Conservation (phyloP, 2,113 vertebrate genomes). For the Chauna torquata region DNA sequence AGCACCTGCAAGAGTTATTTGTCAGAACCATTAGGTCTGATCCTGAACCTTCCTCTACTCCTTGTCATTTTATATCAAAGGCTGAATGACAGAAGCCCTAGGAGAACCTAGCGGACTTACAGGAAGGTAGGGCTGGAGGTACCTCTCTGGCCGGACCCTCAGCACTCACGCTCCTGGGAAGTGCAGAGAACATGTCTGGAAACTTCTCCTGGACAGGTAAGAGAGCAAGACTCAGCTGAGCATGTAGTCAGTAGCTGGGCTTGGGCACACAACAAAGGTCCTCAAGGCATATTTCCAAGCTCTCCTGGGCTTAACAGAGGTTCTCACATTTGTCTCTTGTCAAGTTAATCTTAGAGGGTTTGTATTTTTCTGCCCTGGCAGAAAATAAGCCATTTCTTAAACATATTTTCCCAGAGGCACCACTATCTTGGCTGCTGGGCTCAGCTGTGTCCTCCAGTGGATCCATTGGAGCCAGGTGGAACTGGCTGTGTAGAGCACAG, state of each 20-base stretch:
- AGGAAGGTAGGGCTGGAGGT: not conserved
- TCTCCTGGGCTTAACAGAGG: not conserved
- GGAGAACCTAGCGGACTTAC: not conserved
- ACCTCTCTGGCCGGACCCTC: not conserved
- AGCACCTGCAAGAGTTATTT: not conserved
- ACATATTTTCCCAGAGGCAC: not conserved
- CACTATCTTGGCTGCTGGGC: not conserved
- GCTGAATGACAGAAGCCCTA: not conserved
- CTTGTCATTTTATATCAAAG: not conserved
- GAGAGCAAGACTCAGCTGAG: not conserved
- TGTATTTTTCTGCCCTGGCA: not conserved
- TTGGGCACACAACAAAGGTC: not conserved
- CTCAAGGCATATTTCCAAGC: not conserved
- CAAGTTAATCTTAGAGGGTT: not conserved
- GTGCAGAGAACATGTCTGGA: not conserved
- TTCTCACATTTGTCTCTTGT: not conserved
- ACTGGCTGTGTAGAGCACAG: not conserved
- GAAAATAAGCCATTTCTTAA: not conserved
- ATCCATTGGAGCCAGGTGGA: not conserved
- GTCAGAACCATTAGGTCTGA: accelerated
- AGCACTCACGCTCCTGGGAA: not conserved
- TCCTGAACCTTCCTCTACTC: not conserved
- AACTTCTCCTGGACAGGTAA: not conserved
- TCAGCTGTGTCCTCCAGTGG: not conserved
- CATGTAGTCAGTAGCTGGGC: not conserved